Base-by-base conservation (phyloP, 2,113 vertebrate species). In the Erythrocebus patas region DNA sequence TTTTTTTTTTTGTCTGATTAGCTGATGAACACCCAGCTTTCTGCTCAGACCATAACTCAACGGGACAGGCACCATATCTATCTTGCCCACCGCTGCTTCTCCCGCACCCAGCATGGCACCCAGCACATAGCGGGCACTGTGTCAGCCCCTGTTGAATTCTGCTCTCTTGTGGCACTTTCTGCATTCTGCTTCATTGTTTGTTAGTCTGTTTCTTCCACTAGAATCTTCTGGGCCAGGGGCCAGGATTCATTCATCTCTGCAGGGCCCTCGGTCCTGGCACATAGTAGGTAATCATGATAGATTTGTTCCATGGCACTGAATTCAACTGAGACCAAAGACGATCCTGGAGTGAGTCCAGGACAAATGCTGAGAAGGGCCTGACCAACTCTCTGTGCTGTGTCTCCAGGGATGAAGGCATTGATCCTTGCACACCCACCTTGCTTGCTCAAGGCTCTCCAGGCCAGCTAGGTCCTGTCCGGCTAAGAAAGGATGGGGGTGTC, bases 31-130 rank as follows among this genome's bases (percentile, higher is more conserved):
- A 30, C 32, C 45, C 27, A 25, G 48, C 59, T 48, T 57, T 9
- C 38, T 43, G 48, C 48, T 18, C 45, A 43, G 92, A 40, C 22
- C 23, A 27, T 45, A 17, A 13, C 40, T 48, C 30, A 20, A 8
- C 1, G 3, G 25, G 25, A 23, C 12, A 55, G 68, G 73, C 50
- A 38, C n/a, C 0, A 0, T 8, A 11, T 32, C 66, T 43, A 0
- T 25, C 50, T 61, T 3, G 16, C 50, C 61, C 30, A 25, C 75
- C 22, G 8, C 59, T 2, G 8, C 18, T 27, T 61, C 43, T 22
- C 22, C 61, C 1, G 27, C 61, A 32, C 61, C 27, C 61, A 64
- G 61, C 27, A 13, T 25, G 18, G 66, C 9, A 25, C 75, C 35
- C 45, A 2, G n/a, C 20, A 43, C 45, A 14, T 4, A 59, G 61